A percentile compares a stretch with the other conserved stretches of the same genome.
These are phyloP conservation scores for Thaumatotibia leucotreta DNA, from an alignment of 1,140 invertebrate genomes.

Conservation along the genomic window DNA sequence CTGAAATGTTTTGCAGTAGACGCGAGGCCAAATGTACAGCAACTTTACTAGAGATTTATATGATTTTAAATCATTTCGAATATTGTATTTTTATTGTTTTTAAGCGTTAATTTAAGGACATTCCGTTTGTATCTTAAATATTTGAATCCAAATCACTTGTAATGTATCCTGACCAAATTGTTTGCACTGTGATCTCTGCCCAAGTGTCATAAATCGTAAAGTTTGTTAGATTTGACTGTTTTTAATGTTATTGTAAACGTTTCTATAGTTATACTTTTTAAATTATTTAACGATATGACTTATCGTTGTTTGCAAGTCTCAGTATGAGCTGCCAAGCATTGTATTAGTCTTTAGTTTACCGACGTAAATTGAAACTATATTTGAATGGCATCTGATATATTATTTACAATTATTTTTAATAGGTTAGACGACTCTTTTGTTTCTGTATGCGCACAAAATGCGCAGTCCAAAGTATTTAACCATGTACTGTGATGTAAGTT, in stretches of 20 bases:
- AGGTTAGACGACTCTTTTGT: background rate
- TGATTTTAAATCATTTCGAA: conserved; percentile 5
- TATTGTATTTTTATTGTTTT: conserved; percentile 10
- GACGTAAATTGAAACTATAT: background rate
- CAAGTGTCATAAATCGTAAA: conserved; percentile 25
- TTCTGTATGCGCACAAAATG: conserved; percentile 3
- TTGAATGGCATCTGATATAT: background rate
- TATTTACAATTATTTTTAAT: conserved; percentile 5
- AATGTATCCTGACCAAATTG: conserved; percentile 19
- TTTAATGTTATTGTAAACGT: conserved; percentile 30
- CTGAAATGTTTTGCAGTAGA: background rate
- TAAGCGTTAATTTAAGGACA: conserved; percentile 14
- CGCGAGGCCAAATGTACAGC: background rate
- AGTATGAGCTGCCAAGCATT: background rate
- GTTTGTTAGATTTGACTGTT: conserved; percentile 28
- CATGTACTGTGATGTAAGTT: conserved; percentile 8
- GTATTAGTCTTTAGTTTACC: background rate
- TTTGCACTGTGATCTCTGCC: conserved; percentile 24
- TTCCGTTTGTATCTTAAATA: conserved; percentile 11
- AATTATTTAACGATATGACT: background rate
- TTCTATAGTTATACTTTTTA: conserved; percentile 15
- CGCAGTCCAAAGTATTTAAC: background rate
- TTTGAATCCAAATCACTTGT: conserved; percentile 19
- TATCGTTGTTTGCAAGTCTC: background rate
- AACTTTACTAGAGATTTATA: background rate